Conservation (phyloP, 2,888 invertebrate genomes). For the Calliopum simillimum region DNA sequence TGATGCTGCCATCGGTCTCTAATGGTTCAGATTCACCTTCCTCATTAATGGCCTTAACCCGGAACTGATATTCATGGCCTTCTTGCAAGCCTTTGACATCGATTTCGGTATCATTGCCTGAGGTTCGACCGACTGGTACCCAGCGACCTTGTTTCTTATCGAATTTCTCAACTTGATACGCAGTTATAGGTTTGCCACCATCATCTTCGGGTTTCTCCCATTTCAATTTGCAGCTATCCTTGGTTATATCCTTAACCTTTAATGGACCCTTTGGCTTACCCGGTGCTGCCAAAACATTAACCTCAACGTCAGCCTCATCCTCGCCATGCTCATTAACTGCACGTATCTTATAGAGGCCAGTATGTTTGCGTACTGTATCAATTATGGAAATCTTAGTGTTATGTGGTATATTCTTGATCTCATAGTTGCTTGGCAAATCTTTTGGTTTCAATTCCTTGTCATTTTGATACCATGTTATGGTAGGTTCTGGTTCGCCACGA, state of each 20-base stretch:
- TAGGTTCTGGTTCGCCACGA: conserved; percentile 95
- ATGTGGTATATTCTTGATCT: conserved; percentile 88
- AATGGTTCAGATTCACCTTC: conserved; percentile 95
- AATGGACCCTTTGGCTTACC: conserved; percentile 90
- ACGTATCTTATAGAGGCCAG: conserved; percentile 89
- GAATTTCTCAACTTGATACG: conserved; percentile 92
- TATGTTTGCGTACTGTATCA: conserved; percentile 84
- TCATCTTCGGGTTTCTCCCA: conserved; percentile 97
- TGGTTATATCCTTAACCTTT: conserved; percentile 88
- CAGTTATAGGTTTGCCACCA: conserved; percentile 93
- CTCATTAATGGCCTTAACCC: conserved; percentile 93
- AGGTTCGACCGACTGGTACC: conserved; percentile 91
- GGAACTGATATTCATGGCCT: conserved; percentile 93
- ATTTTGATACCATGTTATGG: conserved; percentile 89
- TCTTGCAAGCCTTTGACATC: conserved; percentile 91
- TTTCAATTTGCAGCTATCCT: conserved; percentile 88
- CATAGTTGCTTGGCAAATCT: conserved; percentile 71
- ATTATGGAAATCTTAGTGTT: conserved; percentile 88
- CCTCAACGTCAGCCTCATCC: conserved; percentile 93
- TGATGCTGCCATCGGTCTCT: conserved; percentile 86
- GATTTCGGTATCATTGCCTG: conserved; percentile 84
- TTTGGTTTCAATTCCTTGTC: conserved; percentile 81
- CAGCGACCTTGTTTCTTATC: conserved; percentile 92
- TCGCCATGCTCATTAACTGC: conserved; percentile 92
- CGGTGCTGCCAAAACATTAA: conserved; percentile 87